Conservation (phyloP, 2,113 vertebrate species). For the Corvus hawaiiensis region DNA sequence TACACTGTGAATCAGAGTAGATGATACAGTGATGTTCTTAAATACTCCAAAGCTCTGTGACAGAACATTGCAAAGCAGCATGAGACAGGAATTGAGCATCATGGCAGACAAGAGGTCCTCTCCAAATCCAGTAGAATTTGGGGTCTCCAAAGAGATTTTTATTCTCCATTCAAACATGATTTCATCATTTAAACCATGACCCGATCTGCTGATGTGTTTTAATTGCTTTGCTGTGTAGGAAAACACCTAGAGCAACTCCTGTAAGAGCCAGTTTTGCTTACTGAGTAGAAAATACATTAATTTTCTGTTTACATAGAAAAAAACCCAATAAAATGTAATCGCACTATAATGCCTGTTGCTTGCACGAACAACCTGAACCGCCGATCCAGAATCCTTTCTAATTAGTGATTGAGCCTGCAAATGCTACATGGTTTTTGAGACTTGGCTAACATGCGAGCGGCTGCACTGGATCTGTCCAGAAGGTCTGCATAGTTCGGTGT, state of each 20-base stretch:
- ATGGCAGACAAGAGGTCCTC: not conserved
- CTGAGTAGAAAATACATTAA: not conserved
- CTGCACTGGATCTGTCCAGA: not conserved
- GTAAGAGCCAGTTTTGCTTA: not conserved
- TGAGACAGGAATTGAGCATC: not conserved
- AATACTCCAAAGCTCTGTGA: not conserved
- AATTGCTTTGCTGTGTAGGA: not conserved
- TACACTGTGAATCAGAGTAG: not conserved
- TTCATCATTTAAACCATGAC: not conserved
- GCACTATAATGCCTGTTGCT: not conserved
- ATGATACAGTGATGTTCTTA: not conserved
- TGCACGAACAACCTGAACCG: not conserved
- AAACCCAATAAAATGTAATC: not conserved
- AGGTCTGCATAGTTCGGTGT: not conserved
- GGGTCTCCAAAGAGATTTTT: not conserved
- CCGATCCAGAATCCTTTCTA: not conserved
- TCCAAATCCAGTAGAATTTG: not conserved
- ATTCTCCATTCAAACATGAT: not conserved
- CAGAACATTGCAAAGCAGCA: not conserved
- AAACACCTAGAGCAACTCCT: not conserved
- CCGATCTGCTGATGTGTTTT: not conserved
- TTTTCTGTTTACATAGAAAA: not conserved
- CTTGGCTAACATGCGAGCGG: fast-evolving
- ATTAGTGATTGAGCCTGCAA: not conserved
- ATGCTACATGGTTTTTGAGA: not conserved